A percentile compares a stretch with the other conserved stretches of the same genome.
These are phyloP conservation scores for Verasper variegatus DNA, from an alignment of 2,113 vertebrate species.

Conservation along the genomic window DNA sequence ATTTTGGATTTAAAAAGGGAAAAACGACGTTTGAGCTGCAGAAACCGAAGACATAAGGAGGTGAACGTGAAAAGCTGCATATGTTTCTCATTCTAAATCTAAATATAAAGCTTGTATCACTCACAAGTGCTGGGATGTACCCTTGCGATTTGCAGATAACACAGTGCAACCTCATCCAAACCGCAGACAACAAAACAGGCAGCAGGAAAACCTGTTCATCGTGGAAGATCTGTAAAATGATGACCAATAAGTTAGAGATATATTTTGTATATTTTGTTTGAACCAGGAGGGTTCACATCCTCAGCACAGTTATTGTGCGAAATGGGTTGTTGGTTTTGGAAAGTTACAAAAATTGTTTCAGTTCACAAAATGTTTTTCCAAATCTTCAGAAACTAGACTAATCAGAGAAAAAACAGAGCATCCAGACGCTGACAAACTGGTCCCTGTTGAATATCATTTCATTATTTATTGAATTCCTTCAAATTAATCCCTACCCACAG, in stretches of 20 bases:
- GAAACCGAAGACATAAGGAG: background rate
- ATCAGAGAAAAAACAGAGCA: too few species aligned
- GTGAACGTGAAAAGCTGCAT: background rate
- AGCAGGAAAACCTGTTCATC: background rate
- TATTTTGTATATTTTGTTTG: too few species aligned
- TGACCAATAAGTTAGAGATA: background rate
- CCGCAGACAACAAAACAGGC: background rate
- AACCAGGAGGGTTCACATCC: too few species aligned
- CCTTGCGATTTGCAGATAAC: background rate
- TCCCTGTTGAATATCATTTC: too few species aligned
- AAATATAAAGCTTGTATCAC: background rate
- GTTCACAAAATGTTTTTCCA: background rate
- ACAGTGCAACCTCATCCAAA: constrained; percentile 1
- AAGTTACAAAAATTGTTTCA: background rate
- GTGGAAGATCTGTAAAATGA: constrained; percentile 1
- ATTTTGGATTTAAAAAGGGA: background rate
- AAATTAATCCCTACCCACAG: too few species aligned
- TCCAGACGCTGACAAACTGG: too few species aligned
- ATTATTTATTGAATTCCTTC: too few species aligned
- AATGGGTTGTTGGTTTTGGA: background rate
- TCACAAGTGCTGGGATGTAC: background rate
- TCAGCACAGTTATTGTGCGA: background rate
- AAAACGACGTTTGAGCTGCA: background rate
- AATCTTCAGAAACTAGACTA: background rate
- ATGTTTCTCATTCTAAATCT: background rate